These are phyloP conservation scores for Pristionchus mayeri DNA, from an alignment of 2,888 invertebrate genomes.

Conservation along the genomic window DNA sequence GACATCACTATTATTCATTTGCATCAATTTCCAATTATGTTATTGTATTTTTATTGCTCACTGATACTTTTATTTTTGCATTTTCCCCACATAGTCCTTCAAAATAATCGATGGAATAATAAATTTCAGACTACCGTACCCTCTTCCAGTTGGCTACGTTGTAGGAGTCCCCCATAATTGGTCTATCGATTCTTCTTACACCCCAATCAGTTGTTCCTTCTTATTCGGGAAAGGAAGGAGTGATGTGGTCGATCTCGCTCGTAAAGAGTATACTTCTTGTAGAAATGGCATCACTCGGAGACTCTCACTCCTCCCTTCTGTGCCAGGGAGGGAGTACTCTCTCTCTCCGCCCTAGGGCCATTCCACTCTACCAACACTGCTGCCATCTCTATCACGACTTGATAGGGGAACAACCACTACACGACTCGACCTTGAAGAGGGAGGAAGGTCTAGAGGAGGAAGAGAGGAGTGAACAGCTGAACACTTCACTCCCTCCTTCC, in stretches of 20 bases:
- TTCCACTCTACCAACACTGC: conserved; percentile 2
- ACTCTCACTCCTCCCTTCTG: background rate
- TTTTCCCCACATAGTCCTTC: too few relatives aligned
- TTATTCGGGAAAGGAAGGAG: background rate
- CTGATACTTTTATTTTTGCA: background rate
- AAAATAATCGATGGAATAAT: conserved; percentile 18
- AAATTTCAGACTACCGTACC: background rate
- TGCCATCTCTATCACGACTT: conserved; percentile 26
- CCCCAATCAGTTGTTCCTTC: background rate
- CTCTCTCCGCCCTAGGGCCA: background rate
- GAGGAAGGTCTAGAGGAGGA: background rate
- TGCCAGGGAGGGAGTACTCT: background rate
- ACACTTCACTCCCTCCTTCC: background rate
- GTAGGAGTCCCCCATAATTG: too few relatives aligned
- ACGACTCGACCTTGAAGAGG: background rate
- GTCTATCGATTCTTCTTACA: background rate
- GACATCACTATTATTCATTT: background rate
- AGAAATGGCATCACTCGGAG: background rate
- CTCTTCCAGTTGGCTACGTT: too few relatives aligned
- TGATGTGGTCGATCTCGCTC: too few relatives aligned
- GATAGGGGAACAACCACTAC: background rate
- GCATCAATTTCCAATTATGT: background rate
- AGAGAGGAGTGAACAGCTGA: conserved; percentile 1
- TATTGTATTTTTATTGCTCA: too few relatives aligned
- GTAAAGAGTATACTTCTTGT: background rate